Evolutionary conservation across 2,797 vertebrate genomes (phyloP).

Genomic region (Melanotaenia nigrans): DNA sequence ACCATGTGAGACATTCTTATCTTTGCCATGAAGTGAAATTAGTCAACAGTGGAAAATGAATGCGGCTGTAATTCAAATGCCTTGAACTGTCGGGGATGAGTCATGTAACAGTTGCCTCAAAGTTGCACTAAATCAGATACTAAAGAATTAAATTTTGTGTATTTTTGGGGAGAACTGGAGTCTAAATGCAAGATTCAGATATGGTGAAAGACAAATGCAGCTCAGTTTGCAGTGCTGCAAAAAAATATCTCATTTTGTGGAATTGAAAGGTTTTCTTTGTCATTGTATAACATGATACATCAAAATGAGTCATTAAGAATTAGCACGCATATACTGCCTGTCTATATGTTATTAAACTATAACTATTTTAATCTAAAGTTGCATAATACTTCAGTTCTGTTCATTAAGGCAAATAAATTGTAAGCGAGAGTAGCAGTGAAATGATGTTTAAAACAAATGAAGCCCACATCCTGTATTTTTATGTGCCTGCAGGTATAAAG

Average conservation of each 20-base stretch:
- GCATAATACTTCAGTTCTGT: not conserved
- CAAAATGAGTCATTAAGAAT: not conserved
- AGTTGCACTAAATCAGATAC: not conserved
- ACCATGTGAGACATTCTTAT: conserved; percentile 6
- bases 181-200: not conserved
- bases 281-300: not conserved
- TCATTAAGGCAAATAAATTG: not conserved
- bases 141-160: too few species aligned
- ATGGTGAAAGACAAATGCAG: too few species aligned
- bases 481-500: not conserved
- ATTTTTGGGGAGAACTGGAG: not conserved
- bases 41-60: conserved; percentile 12
- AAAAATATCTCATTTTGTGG: too few species aligned
- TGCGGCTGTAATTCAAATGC: conserved; percentile 20
- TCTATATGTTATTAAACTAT: not conserved
- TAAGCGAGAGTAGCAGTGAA: not conserved
- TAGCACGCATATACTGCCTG: not conserved
- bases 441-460: not conserved
- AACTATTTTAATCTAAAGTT: conserved; percentile 1
- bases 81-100: not conserved
- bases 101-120: not conserved
- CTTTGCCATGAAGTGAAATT: conserved; percentile 14
- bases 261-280: not conserved
- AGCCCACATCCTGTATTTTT: not conserved
- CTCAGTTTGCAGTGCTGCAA: too few species aligned